Base-by-base conservation (phyloP, 2,797 vertebrate genomes). In the Anniella stebbinsi region DNA sequence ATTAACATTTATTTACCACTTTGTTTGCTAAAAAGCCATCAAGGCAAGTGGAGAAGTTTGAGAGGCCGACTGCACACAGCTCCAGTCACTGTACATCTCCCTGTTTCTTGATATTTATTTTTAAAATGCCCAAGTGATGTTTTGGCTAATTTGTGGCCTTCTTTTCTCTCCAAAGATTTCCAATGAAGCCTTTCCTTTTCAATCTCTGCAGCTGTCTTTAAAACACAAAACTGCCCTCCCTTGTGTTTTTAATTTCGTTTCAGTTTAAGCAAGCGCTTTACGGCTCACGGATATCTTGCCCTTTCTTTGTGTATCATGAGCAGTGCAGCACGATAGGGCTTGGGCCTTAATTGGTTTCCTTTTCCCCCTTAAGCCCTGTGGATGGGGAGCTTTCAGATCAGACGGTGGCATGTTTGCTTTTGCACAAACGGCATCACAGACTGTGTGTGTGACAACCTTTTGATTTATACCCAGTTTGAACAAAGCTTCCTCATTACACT, bases 341-440 rank as follows among this genome's bases (percentile, higher is more conserved):
- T 92, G 92, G 96, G 90, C 93, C 93, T 92, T 96, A 96, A 96
- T 95, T 96, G 92, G 92, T 90, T 94, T 70, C 85, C 94, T 93
- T 94, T 92, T 0, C 87, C 80, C 89, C 92, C 91, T 21, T 76
- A 86, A 96, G 95, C 94, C 94, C 95, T 95, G 93, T 93, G 95
- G 96, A 94, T 94, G 95, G 93, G 94, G 60, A 2, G 18, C 86
- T 86, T 66, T 92, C 89, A 67, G 91, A 91, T 94, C 88, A 92
- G 89, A 89, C 63, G 0, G 0, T 80, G 75, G 75, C 8, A 33
- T 89, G 77, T 93, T 72, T 92, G 84, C 80, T 86, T 93, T 83
- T 82, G 93, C 95, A 88, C 89, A 94, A 95, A 89, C 75, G 83
- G 41, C 88, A 70, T 57, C 93, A 85, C 48, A 84, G 87, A 80